Evolutionary conservation across 1,140 invertebrate species (phyloP), one percentile per base, ranked within the genome.

Genomic region (Dolichoris vasculosae): DNA sequence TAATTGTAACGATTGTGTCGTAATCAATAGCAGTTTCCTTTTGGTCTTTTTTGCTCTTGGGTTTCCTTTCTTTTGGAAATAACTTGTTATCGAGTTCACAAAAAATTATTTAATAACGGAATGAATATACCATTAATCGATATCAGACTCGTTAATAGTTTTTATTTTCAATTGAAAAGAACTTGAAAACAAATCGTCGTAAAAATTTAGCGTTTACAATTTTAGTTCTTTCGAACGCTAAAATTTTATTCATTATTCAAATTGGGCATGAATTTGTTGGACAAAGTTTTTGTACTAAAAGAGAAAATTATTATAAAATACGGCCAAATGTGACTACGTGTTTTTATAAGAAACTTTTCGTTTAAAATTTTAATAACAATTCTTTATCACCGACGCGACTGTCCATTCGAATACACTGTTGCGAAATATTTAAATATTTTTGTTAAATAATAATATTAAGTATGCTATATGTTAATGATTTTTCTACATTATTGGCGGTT

Each of bases 1-100:
- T n/a, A 32, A 69, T 6, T 43, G 79, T 48, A 67, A 71, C 73
- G 46, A 73, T 69, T 48, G 30, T 55, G 51, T 55, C 51, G 51
- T 55, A 55, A 55, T 55, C 51, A 55, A 55, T 59, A 4, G 55
- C 26, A 26, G 23, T 59, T 59, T 59, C 2, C 23, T 26, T 4
- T 20, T 26, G 4, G 55, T 6, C 23, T 3, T 6, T 26, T 13
- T 2, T 59, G 23, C 23, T n/a, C n/a, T n/a, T n/a, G n/a, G n/a
- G n/a, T n/a, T 59, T 59, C 55, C 26, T 26, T 59, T 59, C 9
- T 59, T 26, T 59, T 59, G 4, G 7, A 59, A 59, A 59, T 26
- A 59, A 59, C 55, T 26, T 59, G 23, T 26, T 26, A 59, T 26
- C 9, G 23, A 59, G 2, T 59, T 59, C 3, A 59, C 55, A 26